Evolutionary conservation across 2,797 vertebrate species (phyloP).

Genomic region (Lepidocolaptes lacrymiger): DNA sequence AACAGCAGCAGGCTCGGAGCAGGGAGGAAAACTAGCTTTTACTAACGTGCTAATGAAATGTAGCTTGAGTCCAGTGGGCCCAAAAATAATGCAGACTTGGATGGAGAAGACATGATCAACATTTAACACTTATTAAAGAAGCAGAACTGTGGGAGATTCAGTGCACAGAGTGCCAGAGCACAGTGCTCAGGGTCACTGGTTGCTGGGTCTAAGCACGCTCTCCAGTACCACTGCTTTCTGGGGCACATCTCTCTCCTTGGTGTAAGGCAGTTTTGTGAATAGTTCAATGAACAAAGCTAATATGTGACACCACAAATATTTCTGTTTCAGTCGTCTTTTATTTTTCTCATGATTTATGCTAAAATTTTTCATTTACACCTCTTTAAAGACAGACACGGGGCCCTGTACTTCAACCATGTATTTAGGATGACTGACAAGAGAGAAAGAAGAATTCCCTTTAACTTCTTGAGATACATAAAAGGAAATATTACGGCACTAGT

Average conservation of each 20-base stretch:
- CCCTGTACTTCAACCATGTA: background rate
- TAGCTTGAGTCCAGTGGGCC: background rate
- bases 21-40: background rate
- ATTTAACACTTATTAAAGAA: background rate
- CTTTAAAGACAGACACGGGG: background rate
- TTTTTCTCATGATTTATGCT: background rate
- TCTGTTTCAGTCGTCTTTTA: background rate
- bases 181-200: background rate
- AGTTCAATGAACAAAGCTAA: background rate
- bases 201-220: background rate
- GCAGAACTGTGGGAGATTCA: background rate
- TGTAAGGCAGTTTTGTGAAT: background rate
- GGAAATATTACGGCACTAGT: background rate
- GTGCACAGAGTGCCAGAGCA: background rate
- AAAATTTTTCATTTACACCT: background rate
- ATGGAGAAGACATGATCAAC: background rate
- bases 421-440: background rate
- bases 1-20: background rate
- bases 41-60: background rate
- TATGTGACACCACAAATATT: background rate
- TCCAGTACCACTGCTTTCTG: background rate
- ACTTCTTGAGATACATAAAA: background rate
- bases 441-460: background rate
- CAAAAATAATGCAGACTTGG: background rate
- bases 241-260: background rate